Conservation (phyloP, 2,113 vertebrate species). For the Dasypus novemcinctus region DNA sequence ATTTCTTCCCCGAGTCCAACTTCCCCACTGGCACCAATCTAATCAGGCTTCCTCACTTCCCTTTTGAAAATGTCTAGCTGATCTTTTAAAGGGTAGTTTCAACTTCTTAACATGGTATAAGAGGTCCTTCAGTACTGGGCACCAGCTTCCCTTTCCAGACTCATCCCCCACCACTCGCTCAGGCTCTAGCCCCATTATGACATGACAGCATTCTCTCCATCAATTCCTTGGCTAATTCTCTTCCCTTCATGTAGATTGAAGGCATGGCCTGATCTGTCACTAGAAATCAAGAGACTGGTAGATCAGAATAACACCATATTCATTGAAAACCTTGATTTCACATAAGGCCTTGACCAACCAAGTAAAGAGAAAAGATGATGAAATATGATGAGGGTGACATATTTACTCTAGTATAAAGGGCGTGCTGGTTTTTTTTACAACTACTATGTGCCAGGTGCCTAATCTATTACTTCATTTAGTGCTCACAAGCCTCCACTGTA, state of each 20-base stretch:
- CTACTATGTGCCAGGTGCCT: fast-evolving
- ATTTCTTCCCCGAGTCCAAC: background rate
- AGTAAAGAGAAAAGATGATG: background rate
- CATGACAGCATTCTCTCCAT: no score
- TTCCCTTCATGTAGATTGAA: no score
- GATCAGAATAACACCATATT: background rate
- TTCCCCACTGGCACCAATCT: no score
- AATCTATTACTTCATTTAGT: background rate
- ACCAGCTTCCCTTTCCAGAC: background rate
- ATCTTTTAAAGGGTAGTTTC: no score
- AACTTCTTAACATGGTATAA: background rate
- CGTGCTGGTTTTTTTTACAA: background rate
- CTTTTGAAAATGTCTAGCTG: background rate
- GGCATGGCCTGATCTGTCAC: background rate
- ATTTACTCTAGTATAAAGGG: no score
- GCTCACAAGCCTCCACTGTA: background rate
- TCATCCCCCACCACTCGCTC: no score
- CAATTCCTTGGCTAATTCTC: no score
- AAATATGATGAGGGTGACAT: fast-evolving
- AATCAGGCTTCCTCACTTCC: no score
- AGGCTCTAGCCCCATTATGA: fast-evolving
- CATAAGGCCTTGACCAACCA: background rate
- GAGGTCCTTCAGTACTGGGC: background rate
- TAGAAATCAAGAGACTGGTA: background rate
- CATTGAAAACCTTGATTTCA: background rate